Evolutionary conservation across 2,113 vertebrate species (phyloP).

Genomic region (Archilochus colubris): DNA sequence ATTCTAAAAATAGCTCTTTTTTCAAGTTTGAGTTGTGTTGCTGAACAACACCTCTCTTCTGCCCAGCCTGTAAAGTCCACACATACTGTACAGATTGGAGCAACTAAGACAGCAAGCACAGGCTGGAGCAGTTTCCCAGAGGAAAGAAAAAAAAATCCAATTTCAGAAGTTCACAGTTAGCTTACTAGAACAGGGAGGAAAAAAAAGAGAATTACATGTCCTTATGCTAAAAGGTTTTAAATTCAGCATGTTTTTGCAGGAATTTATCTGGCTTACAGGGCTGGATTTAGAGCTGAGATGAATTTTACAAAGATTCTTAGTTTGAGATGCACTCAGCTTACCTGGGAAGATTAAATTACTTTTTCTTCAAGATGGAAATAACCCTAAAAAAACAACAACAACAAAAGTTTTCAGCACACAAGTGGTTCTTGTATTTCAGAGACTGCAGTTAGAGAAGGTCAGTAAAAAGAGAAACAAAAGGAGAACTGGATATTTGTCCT

Average conservation of each 20-base stretch:
- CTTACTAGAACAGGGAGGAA: background rate
- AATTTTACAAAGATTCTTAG: background rate
- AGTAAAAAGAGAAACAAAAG: background rate
- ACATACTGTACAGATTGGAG: background rate
- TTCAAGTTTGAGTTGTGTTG: background rate
- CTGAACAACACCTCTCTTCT: background rate
- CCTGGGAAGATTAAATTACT: background rate
- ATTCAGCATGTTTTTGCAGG: background rate
- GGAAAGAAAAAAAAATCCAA: background rate
- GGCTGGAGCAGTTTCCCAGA: background rate
- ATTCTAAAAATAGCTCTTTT: background rate
- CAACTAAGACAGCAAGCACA: background rate
- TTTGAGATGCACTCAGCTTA: background rate
- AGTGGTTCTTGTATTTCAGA: background rate
- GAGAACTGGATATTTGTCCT: background rate
- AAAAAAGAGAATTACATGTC: background rate
- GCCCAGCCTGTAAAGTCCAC: background rate
- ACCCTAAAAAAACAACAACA: too few relatives aligned
- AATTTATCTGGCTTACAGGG: background rate
- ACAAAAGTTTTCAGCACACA: background rate
- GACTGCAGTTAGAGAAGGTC: background rate
- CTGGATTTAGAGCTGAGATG: background rate
- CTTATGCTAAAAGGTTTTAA: background rate
- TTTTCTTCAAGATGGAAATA: background rate
- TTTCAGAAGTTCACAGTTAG: background rate